phyloP scores from a whole-genome alignment of 1,140 invertebrate species.

The Leptonema lineaticorne region DNA sequence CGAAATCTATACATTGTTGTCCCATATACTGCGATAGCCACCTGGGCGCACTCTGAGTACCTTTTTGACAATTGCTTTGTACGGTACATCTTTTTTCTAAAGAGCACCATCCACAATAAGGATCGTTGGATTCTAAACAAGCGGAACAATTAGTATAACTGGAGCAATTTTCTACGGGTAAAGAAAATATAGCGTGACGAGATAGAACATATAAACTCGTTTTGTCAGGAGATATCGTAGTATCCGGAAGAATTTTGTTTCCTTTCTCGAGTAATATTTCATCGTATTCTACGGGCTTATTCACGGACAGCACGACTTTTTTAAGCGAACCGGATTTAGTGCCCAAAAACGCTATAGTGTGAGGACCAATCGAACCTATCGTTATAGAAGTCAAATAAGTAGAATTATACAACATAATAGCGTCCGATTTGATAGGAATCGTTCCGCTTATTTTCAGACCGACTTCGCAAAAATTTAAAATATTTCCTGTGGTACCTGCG shows the following conservation, averaged over 20 bases:
- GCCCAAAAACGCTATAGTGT: slow-evolving; percentile 91
- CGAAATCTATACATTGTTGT: slow-evolving; percentile 95
- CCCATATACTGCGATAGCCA: slow-evolving; percentile 91
- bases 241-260: slow-evolving; percentile 78
- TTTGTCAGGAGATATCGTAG: slow-evolving; percentile 74
- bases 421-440: slow-evolving; percentile 72
- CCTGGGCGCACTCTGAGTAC: slow-evolving; percentile 81
- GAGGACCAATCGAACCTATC: slow-evolving; percentile 79
- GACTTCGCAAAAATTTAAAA: slow-evolving; percentile 88
- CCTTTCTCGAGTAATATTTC: slow-evolving; percentile 70
- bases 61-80: slow-evolving; percentile 84
- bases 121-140: slow-evolving; percentile 90
- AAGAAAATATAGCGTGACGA: slow-evolving; percentile 74
- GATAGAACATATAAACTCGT: slow-evolving; percentile 76
- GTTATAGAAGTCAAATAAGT: slow-evolving; percentile 80
- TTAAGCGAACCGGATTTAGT: slow-evolving; percentile 75
- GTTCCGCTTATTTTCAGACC: slow-evolving; percentile 89
- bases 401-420: slow-evolving; percentile 76
- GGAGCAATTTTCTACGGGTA: slow-evolving; percentile 89
- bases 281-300: slow-evolving; percentile 74
- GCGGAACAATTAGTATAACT: slow-evolving; percentile 85
- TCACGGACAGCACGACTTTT: slow-evolving; percentile 74
- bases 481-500: slow-evolving; percentile 83
- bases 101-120: slow-evolving; percentile 98
- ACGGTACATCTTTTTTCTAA: slow-evolving; percentile 91